Evolutionary conservation across 37 sponge, comb jelly and placozoan genomes (phyloP).

Genomic region (Tethya wilhelma): DNA sequence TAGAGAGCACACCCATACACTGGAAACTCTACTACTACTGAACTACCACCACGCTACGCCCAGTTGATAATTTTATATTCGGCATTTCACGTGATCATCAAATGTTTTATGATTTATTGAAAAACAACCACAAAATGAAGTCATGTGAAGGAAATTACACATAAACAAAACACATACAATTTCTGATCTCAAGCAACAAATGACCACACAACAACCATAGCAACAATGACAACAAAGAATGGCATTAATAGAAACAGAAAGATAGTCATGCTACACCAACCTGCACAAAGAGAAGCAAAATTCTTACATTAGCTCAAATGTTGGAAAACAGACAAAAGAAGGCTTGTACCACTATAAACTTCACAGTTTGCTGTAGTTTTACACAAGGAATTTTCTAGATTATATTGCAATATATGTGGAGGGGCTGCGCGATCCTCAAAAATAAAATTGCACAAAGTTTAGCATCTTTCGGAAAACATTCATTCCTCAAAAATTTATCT

Average conservation of each 20-base stretch:
- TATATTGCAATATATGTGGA: not conserved
- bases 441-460: too few relatives aligned
- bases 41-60: too few relatives aligned
- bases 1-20: too few relatives aligned
- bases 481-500: not conserved
- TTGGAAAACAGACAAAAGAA: not conserved
- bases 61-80: too few relatives aligned
- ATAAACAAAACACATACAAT: not conserved
- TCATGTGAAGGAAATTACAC: not conserved
- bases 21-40: too few relatives aligned
- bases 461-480: not conserved
- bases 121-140: not conserved
- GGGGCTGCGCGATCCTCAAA: too few relatives aligned
- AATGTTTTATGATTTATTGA: not conserved
- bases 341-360: too few relatives aligned
- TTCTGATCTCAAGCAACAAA: not conserved
- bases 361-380: too few relatives aligned
- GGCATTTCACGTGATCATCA: too few relatives aligned
- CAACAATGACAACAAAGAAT: not conserved
- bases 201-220: not conserved
- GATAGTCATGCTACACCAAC: not conserved
- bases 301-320: not conserved
- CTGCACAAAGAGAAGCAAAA: not conserved
- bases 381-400: too few relatives aligned
- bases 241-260: not conserved